A percentile compares a stretch with the other conserved stretches of the same genome.
These are phyloP conservation scores for Linnaemya tessellans DNA, from an alignment of 2,888 invertebrate species.

Conservation along the genomic window DNA sequence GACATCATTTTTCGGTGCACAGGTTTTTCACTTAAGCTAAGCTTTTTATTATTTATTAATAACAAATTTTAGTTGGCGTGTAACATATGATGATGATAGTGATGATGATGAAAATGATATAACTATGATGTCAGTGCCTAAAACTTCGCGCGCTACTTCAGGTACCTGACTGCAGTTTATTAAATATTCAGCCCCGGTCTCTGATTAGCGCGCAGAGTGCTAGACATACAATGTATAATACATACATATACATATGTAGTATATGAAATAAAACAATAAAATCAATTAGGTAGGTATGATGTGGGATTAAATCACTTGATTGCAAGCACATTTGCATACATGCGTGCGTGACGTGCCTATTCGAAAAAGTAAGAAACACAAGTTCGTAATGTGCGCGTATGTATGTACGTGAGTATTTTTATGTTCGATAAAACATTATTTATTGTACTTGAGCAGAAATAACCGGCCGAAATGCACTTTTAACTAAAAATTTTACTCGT, in stretches of 20 bases:
- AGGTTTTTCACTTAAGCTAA: slow-evolving; percentile 44
- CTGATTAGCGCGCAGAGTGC: slow-evolving; percentile 93
- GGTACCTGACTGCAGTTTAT: slow-evolving; percentile 95
- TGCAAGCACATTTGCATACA: background rate
- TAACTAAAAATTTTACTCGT: slow-evolving; percentile 6
- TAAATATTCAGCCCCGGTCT: slow-evolving; percentile 89
- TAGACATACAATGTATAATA: slow-evolving; percentile 67
- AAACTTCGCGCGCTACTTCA: slow-evolving; percentile 98
- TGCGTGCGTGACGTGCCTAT: background rate
- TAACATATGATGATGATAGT: slow-evolving; percentile 59
- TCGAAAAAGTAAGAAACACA: background rate
- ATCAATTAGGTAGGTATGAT: slow-evolving; percentile 15
- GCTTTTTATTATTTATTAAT: slow-evolving; percentile 25
- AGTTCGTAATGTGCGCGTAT: background rate
- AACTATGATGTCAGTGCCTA: slow-evolving; percentile 80
- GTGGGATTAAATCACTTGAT: slow-evolving; percentile 44
- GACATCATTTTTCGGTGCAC: slow-evolving; percentile 84
- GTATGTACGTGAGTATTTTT: slow-evolving; percentile 2
- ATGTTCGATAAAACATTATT: slow-evolving; percentile 16
- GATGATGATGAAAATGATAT: slow-evolving; percentile 52
- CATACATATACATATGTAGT: background rate
- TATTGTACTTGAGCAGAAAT: background rate
- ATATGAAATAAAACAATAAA: slow-evolving; percentile 22
- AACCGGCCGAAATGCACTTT: slow-evolving; percentile 35
- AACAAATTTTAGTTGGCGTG: slow-evolving; percentile 39